Base-by-base conservation (phyloP, 1,140 invertebrate species). In the Drosophila serrata region DNA sequence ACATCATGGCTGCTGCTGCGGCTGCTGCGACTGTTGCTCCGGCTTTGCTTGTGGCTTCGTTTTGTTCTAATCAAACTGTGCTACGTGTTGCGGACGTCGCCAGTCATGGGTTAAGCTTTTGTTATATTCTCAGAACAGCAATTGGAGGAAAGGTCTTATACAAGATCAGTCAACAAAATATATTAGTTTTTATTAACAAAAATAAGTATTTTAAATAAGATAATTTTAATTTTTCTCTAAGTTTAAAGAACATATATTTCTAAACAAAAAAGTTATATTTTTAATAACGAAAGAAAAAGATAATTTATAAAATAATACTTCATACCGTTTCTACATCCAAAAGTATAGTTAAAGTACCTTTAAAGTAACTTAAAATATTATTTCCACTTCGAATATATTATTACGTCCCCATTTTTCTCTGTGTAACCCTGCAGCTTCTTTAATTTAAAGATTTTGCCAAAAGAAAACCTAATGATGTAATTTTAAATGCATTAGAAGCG, bases 11-110 rank as follows among this genome's bases (percentile, higher is more conserved):
- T 74, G 49, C 56, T 63, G 48, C 56, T 62, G 43, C 29, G 85
- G 60, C 79, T 74, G 49, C 55, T 60, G 59, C 12, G 37, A 13
- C 11, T 45, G 48, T 64, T 40, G 58, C 43, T 76, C 27, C 37
- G 22, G 24, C 42, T 65, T 65, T 56, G 35, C 46, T 55, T 57
- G 37, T 48, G 72, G 62, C 80, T 67, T 77, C 78, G 78, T 78
- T 86, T 77, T 78, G 84, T 87, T 88, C 82, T 86, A 88, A 87
- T 86, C 84, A 87, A 82, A 85, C 72, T 85, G 82, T 69, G 73
- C 60, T 81, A 82, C 82, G 79, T 82, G 82, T 55, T 72, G 64
- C 46, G 33, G 24, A 58, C 35, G 57, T 37, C 37, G 73, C 31
- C 57, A 58, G 77, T 70, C 81, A 81, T 67, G 67, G 81, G 77